Base-by-base conservation (phyloP, 2,113 vertebrate species). In the Thalassoma bifasciatum region DNA sequence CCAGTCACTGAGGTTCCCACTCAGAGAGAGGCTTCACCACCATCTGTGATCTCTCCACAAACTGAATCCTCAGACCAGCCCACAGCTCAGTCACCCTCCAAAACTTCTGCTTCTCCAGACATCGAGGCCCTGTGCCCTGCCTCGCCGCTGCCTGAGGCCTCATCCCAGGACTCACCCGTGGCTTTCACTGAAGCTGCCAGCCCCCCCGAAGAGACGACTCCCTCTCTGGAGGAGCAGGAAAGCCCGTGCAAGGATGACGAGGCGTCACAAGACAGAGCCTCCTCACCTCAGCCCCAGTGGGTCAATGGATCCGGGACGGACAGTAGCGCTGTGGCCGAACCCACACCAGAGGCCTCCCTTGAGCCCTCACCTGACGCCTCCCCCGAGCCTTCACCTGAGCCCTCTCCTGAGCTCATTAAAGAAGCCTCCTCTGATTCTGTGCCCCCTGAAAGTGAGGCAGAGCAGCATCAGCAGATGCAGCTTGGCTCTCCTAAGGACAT, bases 271-370 rank as follows among this genome's bases (percentile, higher is more conserved):
- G 89, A 87, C 9, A 46, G 38, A 13, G 34, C 54, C 51, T 60
- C 74, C 72, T 78, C 85, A 0, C 58, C 75, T 13, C 70, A 62
- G 19, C 81, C 91, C 57, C 94, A 92, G 89, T 96, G 95, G 92
- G 89, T 96, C 86, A 96, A 96, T 26, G 96, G 96, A 90, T 94
- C 94, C 86, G 95, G 95, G 88, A 95, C 94, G 85, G 95, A 96
- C 93, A 92, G 83, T 92, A 93, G 92, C 49, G 47, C 34, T 19
- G 78, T 71, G 66, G 73, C 62, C 26, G 84, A 90, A 44, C 70
- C 81, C 59, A 85, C 87, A 2, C 80, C 88, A 0, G 83, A 89
- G 60, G 22, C 64, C 16, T 66, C 79, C 8, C 16, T 81, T 1
- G 84, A 86, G 69, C 63, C 71, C 49, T 57, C 40, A 8, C 58